phyloP scores from a whole-genome alignment of 1,140 invertebrate species.

The Penaeus japonicus region DNA sequence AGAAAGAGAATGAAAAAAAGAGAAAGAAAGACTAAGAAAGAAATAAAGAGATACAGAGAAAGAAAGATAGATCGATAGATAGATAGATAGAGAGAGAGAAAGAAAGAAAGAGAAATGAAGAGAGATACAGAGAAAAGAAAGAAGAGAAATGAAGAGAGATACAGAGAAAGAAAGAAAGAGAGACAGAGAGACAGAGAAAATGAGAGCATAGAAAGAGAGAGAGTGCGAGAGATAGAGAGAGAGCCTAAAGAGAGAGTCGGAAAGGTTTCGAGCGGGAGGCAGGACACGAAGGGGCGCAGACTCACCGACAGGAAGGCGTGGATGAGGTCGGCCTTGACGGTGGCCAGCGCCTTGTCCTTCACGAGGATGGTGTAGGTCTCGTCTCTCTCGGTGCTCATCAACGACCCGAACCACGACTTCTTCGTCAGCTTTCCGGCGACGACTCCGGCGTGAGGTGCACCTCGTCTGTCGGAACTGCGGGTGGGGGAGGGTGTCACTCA shows the following conservation, averaged over 20 bases:
- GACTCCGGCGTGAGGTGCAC: slow-evolving; percentile 96
- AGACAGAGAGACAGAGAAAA: background rate
- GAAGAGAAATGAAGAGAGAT: background rate
- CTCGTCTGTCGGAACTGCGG: slow-evolving; percentile 70
- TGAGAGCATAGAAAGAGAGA: background rate
- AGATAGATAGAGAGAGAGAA: background rate
- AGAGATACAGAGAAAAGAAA: slow-evolving; percentile 48
- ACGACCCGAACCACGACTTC: slow-evolving; percentile 95
- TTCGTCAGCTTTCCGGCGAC: slow-evolving; percentile 95
- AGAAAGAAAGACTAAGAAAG: background rate
- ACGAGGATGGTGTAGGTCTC: slow-evolving; percentile 96
- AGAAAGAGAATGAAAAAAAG: slow-evolving; percentile 49
- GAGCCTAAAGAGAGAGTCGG: background rate
- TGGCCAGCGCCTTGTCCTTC: slow-evolving; percentile 92
- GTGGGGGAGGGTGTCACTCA: slow-evolving; percentile 48
- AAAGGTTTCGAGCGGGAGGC: background rate
- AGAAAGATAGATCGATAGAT: slow-evolving; percentile 47
- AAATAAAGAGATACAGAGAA: background rate
- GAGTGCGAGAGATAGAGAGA: background rate
- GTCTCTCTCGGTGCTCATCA: slow-evolving; percentile 96
- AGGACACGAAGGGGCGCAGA: slow-evolving; percentile 43
- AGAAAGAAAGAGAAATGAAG: background rate
- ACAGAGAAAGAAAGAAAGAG: background rate
- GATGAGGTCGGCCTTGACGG: slow-evolving; percentile 97
- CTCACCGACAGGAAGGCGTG: slow-evolving; percentile 96